A percentile compares a stretch with the other conserved stretches of the same genome.
Evolutionary conservation across 2,797 vertebrate genomes (phyloP).

Genomic region (Trachurus trachurus): DNA sequence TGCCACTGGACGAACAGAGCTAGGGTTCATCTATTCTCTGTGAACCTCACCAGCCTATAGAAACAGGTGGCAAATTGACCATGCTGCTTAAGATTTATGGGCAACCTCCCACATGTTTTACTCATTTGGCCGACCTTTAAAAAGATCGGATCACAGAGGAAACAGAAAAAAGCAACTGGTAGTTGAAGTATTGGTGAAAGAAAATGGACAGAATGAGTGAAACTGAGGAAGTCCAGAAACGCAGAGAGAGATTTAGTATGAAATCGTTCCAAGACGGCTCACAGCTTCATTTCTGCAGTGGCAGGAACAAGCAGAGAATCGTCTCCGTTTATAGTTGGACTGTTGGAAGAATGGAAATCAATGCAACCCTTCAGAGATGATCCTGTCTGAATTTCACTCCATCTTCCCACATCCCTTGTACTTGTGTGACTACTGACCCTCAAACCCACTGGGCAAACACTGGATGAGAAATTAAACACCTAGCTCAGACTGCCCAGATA

Average conservation of each 20-base stretch:
- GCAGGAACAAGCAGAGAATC: neutral
- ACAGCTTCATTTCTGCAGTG: slow-evolving; percentile 31
- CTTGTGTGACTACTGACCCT: slow-evolving; percentile 2
- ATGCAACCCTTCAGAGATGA: slow-evolving; percentile 3
- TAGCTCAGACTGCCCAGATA: slow-evolving; percentile 27
- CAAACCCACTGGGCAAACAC: neutral
- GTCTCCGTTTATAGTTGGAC: slow-evolving; percentile 1
- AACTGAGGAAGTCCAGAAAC: slow-evolving; percentile 25
- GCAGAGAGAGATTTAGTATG: slow-evolving; percentile 9
- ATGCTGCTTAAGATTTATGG: slow-evolving; percentile 71
- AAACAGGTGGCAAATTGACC: slow-evolving; percentile 80
- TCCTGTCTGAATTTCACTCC: slow-evolving; percentile 23
- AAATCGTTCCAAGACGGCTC: slow-evolving; percentile 24
- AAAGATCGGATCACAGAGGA: slow-evolving; percentile 62
- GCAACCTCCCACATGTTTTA: slow-evolving; percentile 77
- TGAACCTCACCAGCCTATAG: slow-evolving; percentile 58
- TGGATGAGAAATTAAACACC: slow-evolving; percentile 40
- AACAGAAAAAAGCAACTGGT: slow-evolving; percentile 41
- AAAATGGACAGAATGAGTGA: slow-evolving; percentile 24
- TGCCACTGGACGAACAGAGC: slow-evolving; percentile 14
- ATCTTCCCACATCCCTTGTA: slow-evolving; percentile 26
- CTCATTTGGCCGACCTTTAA: slow-evolving; percentile 69
- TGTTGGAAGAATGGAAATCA: slow-evolving; percentile 8
- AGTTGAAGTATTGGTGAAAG: slow-evolving; percentile 25
- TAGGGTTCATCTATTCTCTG: slow-evolving; percentile 50